Base-by-base conservation (phyloP, 2,888 invertebrate genomes). In the Chrysolina haemoptera region DNA sequence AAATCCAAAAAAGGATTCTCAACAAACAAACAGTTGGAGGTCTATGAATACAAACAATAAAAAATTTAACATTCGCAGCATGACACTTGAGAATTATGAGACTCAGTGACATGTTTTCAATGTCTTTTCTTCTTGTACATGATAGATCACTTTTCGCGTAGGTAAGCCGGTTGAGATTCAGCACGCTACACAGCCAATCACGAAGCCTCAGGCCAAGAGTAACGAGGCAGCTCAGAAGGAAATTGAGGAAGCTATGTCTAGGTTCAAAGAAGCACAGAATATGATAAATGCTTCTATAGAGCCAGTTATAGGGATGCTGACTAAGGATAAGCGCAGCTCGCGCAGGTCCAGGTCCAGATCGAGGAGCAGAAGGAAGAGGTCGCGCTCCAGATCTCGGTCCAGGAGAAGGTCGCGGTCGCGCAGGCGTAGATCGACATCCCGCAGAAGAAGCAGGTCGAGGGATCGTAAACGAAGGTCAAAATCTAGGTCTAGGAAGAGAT, bases 231-330 rank as follows among this genome's bases (percentile, higher is more conserved):
- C 98, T 0, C 96, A 98, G 84, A 92, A 95, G 62, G 98, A 98
- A 89, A 97, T 98, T 71, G 98, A 98, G 87, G 98, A 98, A 87
- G 98, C 98, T 0, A 98, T 99, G 97, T 95, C 96, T 62, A 91
- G 98, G 77, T 97, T 98, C 0, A 97, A 97, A 86, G 98, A 98
- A 88, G 98, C 98, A 0, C 98, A 98, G 88, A 96, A 95, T 86
- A 91, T 98, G 83, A 97, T 98, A 78, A 96, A 97, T 0, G 98
- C 97, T 10, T 96, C 97, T 14, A 96, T 98, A 77, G 97, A 96
- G 89, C 96, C 96, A 0, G 95, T 96, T 70, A 96, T 96, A 82
- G 96, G 96, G 8, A 92, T 96, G 89, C 88, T 96, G 27, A 94
- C 95, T 0, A 96, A 96, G 86, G 96, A 96, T 82, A 95, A 96